Percentiles rank a stretch among this genome's conserved stretches.
Evolutionary conservation across 2,888 invertebrate species (phyloP).

Genomic region (Lamellibrachia satsuma): DNA sequence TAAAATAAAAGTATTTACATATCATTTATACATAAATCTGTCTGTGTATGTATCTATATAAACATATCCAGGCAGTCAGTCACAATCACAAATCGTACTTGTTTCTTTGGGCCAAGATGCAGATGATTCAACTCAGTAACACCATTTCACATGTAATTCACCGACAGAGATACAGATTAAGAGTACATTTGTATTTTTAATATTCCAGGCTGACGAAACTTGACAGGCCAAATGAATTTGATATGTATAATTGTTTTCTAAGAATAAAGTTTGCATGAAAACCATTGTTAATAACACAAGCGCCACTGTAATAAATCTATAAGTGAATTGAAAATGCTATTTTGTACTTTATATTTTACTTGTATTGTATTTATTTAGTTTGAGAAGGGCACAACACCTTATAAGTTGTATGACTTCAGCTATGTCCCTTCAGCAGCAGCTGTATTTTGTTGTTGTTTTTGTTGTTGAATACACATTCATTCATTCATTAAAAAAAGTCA

Average conservation of each 20-base stretch:
- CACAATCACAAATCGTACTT: background rate
- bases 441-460: too few species aligned
- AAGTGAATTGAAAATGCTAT: too few species aligned
- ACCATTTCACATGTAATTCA: background rate
- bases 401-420: too few species aligned
- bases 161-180: background rate
- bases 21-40: background rate
- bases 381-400: too few species aligned
- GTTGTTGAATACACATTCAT: too few species aligned
- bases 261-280: background rate
- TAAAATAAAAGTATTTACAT: background rate
- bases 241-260: background rate
- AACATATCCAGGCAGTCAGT: background rate
- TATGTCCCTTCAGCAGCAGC: too few species aligned
- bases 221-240: background rate
- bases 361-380: too few species aligned
- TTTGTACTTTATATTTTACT: too few species aligned
- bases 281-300: background rate
- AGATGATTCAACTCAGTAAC: background rate
- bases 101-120: background rate
- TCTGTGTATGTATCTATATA: background rate
- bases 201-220: background rate
- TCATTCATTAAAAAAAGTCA: too few species aligned
- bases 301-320: too few species aligned
- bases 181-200: background rate